phyloP scores from a whole-genome alignment of 1,140 invertebrate species.

The Ceratina australensis region DNA sequence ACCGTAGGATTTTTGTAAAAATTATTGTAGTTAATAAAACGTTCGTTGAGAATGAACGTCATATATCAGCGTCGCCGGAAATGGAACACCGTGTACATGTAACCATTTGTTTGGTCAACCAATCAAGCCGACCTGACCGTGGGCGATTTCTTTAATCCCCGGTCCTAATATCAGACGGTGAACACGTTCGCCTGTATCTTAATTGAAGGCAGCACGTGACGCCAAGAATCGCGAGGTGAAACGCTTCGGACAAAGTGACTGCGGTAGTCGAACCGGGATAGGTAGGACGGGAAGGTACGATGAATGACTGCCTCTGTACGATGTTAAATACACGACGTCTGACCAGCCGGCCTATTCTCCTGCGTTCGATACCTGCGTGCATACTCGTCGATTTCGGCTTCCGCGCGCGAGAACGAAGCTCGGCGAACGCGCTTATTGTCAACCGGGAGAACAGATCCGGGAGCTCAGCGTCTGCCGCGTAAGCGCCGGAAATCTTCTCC shows the following conservation, averaged over 20 bases:
- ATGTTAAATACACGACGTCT: no score
- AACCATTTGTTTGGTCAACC: not conserved
- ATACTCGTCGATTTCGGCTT: no score
- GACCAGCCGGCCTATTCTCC: no score
- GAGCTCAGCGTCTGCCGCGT: not conserved
- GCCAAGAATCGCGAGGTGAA: not conserved
- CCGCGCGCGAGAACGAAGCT: no score
- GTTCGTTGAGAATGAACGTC: no score
- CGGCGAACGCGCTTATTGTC: no score
- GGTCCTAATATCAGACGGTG: not conserved
- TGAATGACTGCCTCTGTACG: no score
- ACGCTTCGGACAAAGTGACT: not conserved
- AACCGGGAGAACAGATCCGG: no score
- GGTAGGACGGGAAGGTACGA: no score
- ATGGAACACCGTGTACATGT: not conserved
- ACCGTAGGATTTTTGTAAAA: not conserved
- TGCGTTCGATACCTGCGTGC: no score
- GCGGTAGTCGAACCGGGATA: no score
- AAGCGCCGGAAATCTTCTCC: not conserved
- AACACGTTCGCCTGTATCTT: not conserved
- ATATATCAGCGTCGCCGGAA: not conserved
- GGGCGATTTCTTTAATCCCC: conserved; percentile 7
- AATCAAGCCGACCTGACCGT: not conserved
- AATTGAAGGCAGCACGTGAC: conserved; percentile 19
- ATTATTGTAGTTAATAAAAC: not conserved